Percentiles rank a stretch among this genome's conserved stretches.
Conservation (phyloP, 2,888 invertebrate species). For the Dichetophora obliterata region DNA sequence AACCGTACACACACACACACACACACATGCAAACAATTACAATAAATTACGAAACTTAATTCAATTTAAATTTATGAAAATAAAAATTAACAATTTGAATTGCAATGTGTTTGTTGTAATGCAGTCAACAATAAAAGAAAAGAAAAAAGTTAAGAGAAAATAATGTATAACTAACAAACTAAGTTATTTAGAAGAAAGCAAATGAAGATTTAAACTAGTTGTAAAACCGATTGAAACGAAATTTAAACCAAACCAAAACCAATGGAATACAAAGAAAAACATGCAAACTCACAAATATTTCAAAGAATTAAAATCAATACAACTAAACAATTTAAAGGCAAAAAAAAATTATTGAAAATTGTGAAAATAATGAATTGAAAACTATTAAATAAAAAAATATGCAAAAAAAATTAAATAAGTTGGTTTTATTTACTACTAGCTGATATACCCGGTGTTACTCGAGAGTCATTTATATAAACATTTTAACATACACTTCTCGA, state of each 20-base stretch:
- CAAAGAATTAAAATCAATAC: conserved; percentile 42
- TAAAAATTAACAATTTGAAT: conserved; percentile 31
- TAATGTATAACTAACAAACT: background rate
- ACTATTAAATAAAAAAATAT: conserved; percentile 62
- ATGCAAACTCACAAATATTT: conserved; percentile 41
- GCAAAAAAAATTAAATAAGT: conserved; percentile 52
- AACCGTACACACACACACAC: conserved; percentile 26
- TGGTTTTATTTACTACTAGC: conserved; percentile 34
- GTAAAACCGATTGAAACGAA: conserved; percentile 41
- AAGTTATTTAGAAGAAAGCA: conserved; percentile 14
- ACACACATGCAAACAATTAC: conserved; percentile 28
- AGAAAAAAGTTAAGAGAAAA: conserved; percentile 50
- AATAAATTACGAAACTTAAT: conserved; percentile 22
- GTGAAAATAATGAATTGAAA: conserved; percentile 62
- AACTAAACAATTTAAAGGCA: conserved; percentile 46
- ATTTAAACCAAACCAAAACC: conserved; percentile 48
- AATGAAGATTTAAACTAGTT: conserved; percentile 35
- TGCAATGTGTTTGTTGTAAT: conserved; percentile 21
- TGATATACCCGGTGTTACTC: too few relatives aligned
- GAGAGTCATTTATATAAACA: too few relatives aligned
- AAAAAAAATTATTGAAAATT: conserved; percentile 46
- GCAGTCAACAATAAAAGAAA: conserved; percentile 36
- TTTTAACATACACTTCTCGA: too few relatives aligned
- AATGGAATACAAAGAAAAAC: conserved; percentile 45
- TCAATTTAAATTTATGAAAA: conserved; percentile 30